phyloP scores from a whole-genome alignment of 2,888 invertebrate species.

The Macropis europaea region DNA sequence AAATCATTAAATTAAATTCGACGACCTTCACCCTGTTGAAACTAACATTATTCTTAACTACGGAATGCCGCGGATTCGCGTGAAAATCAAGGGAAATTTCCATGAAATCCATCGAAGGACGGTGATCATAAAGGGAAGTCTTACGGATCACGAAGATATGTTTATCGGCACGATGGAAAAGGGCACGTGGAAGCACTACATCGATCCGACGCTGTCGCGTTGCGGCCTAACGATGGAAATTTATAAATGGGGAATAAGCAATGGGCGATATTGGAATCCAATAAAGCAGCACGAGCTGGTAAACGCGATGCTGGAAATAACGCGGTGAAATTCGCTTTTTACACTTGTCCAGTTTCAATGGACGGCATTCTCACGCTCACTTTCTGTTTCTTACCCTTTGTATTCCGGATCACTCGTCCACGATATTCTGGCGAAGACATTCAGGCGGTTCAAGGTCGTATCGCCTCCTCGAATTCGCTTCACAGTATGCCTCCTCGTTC shows the following conservation, averaged over 20 bases:
- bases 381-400: neutral
- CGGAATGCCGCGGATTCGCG: neutral
- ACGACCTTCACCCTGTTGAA: too few species aligned
- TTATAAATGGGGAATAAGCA: constrained; percentile 33
- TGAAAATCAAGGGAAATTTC: neutral
- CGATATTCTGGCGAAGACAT: too few species aligned
- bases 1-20: too few species aligned
- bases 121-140: constrained; percentile 5
- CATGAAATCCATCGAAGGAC: neutral
- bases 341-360: constrained; percentile 19
- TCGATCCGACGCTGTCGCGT: constrained; percentile 27
- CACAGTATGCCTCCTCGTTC: too few species aligned
- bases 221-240: constrained; percentile 34
- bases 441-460: too few species aligned
- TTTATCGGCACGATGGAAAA: constrained; percentile 6
- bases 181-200: constrained; percentile 35
- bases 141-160: constrained; percentile 14
- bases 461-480: too few species aligned
- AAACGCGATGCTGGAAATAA: constrained; percentile 14
- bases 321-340: constrained; percentile 31
- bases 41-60: too few species aligned
- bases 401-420: too few species aligned
- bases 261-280: constrained; percentile 46
- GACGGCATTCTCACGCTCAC: neutral
- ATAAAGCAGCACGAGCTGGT: constrained; percentile 36